phyloP scores from a whole-genome alignment of 2,113 vertebrate species.

The Indicator indicator region DNA sequence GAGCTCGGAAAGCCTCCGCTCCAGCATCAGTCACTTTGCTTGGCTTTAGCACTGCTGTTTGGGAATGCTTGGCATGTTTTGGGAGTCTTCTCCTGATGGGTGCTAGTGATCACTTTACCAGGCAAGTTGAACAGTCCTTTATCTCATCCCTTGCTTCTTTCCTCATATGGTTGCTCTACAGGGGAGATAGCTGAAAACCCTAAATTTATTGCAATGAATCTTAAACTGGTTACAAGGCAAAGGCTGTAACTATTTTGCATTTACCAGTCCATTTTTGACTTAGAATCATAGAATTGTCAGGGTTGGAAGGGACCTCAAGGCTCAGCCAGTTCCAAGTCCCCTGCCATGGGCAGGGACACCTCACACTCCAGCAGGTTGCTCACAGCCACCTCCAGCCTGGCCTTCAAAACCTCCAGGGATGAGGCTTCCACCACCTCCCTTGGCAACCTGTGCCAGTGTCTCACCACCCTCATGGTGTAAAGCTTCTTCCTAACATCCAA shows the following conservation, averaged over 20 bases:
- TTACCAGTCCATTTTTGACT: neutral
- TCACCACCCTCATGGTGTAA: too few relatives aligned
- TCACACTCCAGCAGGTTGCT: too few relatives aligned
- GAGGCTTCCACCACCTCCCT: too few relatives aligned
- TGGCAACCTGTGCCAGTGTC: too few relatives aligned
- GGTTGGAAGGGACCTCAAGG: too few relatives aligned
- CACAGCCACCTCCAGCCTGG: too few relatives aligned
- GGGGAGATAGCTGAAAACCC: neutral
- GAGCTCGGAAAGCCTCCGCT: neutral
- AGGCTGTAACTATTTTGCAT: neutral
- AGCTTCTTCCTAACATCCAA: too few relatives aligned
- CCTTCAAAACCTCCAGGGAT: too few relatives aligned
- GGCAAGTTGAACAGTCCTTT: too few relatives aligned
- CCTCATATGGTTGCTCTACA: neutral
- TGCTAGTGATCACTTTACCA: neutral
- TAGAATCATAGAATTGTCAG: too few relatives aligned
- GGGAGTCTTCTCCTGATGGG: neutral
- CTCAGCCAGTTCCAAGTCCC: too few relatives aligned
- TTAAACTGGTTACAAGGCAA: neutral
- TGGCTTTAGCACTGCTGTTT: accelerated
- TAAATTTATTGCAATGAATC: neutral
- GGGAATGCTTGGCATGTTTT: neutral
- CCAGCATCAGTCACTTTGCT: accelerated
- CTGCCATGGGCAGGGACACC: too few relatives aligned
- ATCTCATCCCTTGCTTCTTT: neutral